These are phyloP conservation scores for Hanleya hanleyi DNA, from an alignment of 2,888 invertebrate genomes.

Conservation along the genomic window DNA sequence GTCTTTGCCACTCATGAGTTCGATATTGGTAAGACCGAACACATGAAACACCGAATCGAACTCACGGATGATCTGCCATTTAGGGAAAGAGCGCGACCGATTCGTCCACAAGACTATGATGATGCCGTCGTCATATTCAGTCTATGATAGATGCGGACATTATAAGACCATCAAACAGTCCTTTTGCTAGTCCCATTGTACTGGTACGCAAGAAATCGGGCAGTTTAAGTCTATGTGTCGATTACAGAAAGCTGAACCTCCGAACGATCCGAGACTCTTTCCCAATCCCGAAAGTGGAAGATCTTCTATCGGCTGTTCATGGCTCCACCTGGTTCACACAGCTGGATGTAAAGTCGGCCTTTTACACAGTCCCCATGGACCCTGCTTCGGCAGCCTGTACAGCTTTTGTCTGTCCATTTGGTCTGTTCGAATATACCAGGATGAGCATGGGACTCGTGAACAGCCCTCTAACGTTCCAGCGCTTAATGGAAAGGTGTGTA, in stretches of 20 bases:
- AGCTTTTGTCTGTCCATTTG: neutral
- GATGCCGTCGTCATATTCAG: neutral
- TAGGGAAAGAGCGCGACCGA: neutral
- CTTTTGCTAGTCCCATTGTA: neutral
- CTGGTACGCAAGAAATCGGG: neutral
- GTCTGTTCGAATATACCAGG: neutral
- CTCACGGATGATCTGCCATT: neutral
- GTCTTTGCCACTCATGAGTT: neutral
- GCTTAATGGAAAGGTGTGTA: neutral
- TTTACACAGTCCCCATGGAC: conserved; percentile 2
- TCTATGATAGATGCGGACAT: neutral
- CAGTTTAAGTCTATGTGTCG: neutral
- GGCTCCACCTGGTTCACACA: neutral
- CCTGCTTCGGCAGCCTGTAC: neutral
- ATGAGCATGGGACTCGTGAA: conserved; percentile 2
- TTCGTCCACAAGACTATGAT: no score
- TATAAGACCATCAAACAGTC: neutral
- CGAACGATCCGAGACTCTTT: neutral
- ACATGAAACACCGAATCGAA: neutral
- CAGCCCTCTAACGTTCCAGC: neutral
- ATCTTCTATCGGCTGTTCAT: neutral
- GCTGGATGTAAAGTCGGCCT: neutral
- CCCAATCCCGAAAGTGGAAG: neutral
- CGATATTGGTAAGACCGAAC: neutral
- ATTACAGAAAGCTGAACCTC: neutral